Evolutionary conservation across 2,113 vertebrate genomes (phyloP).

Genomic region (Ailurus styani): DNA sequence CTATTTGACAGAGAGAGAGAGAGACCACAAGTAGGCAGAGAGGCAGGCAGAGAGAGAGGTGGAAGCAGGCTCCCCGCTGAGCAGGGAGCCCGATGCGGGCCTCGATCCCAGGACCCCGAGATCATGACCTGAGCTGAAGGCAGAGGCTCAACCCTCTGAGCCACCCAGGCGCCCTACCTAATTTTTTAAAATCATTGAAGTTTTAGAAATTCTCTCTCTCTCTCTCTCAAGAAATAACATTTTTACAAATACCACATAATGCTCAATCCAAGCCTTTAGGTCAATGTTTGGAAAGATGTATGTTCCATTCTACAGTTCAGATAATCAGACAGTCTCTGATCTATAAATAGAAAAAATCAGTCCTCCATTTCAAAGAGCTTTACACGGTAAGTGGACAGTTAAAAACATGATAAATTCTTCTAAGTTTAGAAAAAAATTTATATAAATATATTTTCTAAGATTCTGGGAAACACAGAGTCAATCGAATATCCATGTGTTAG

Average conservation of each 20-base stretch:
- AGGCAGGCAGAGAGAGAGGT: no score
- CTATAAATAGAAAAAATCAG: neutral
- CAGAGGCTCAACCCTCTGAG: no score
- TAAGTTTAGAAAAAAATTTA: neutral
- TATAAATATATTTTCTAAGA: neutral
- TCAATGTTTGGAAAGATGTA: neutral
- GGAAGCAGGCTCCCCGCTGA: no score
- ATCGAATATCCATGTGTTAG: neutral
- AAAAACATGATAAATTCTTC: neutral
- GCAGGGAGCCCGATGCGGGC: no score
- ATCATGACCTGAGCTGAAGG: no score
- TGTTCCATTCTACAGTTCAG: neutral
- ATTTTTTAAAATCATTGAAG: neutral
- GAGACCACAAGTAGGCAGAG: no score
- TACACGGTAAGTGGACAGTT: neutral
- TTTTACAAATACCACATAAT: neutral
- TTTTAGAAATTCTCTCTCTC: neutral
- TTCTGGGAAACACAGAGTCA: neutral
- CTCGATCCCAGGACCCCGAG: no score
- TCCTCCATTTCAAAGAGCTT: neutral
- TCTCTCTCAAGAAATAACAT: neutral
- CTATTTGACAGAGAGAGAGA: no score
- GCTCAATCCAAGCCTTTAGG: neutral
- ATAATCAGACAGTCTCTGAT: neutral
- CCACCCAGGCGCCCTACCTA: no score